phyloP scores from a whole-genome alignment of 2,888 invertebrate genomes.

The Pterostichus niger region DNA sequence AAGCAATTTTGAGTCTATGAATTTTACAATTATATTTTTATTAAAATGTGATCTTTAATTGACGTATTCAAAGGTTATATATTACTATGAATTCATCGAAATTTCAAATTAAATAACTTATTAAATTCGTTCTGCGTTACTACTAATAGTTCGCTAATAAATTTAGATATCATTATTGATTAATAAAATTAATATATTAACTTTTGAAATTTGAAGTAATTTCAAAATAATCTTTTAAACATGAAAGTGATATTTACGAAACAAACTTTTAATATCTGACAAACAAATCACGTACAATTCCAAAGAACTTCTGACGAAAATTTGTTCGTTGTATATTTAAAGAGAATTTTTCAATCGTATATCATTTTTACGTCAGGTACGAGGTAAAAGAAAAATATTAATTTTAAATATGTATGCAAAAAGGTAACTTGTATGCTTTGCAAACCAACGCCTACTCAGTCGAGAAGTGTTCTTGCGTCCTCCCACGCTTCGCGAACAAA shows the following conservation, averaged over 20 bases:
- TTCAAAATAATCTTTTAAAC: not conserved
- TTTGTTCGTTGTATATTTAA: conserved; percentile 25
- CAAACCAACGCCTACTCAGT: conserved; percentile 38
- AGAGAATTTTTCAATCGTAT: conserved; percentile 36
- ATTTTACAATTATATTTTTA: too few species aligned
- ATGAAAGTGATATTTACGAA: not conserved
- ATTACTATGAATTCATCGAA: too few species aligned
- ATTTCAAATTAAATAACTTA: too few species aligned
- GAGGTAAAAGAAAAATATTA: conserved; percentile 44
- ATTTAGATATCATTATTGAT: too few species aligned
- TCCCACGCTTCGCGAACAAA: not conserved
- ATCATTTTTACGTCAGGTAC: conserved; percentile 40
- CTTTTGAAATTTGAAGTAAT: not conserved
- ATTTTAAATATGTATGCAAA: conserved; percentile 50
- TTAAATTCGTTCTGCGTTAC: too few species aligned
- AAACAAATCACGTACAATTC: not conserved
- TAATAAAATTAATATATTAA: not conserved
- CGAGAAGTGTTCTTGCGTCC: not conserved
- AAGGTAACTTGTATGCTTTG: conserved; percentile 33
- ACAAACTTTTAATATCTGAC: not conserved
- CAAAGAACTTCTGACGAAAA: not conserved
- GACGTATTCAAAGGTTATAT: too few species aligned
- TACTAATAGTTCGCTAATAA: too few species aligned
- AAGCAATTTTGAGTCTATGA: too few species aligned
- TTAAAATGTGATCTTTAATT: too few species aligned